Base-by-base conservation (phyloP, 2,888 invertebrate genomes). In the Ichneumoninae sp. region DNA sequence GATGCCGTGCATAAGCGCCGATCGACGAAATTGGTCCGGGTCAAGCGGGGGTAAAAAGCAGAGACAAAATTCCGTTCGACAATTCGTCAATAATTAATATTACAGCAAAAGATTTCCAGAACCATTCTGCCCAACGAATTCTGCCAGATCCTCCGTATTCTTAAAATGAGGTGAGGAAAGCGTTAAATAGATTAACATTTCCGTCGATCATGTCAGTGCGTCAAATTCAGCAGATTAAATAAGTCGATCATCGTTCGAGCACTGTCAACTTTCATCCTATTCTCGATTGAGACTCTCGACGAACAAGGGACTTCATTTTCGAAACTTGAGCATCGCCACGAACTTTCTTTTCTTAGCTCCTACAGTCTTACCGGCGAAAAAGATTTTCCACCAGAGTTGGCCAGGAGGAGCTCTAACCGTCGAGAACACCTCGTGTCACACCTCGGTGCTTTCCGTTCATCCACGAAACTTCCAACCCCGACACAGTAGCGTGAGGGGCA, bases 251-350 rank as follows among this genome's bases (percentile, higher is more conserved):
- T 40, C 40, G n/a, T 40, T 22, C 33, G 33, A 60, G 30, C 22
- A 63, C 52, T 63, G 40, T 40, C 6, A 26, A 54, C 44, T 83
- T 22, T 47, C 68, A 54, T 60, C 47, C 30, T 30, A n/a, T 63
- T 77, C 26, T 44, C 63, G 44, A 65, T 78, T 78, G 63, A 81
- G 81, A 65, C 52, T 63, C 77, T 63, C 36, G 81, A 77, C 3
- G 3, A 26, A 2, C 63, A 77, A 74, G 26, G 22, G 30, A 83
- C 76, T 81, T 68, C 44, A 26, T 33, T 63, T 68, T 63, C 13
- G 10, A 40, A 8, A 71, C 47, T 33, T 30, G 30, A 44, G 68
- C 80, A 83, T 81, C 47, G 80, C 52, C 60, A 63, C 66, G 70
- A 52, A 16, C 68, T 73, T 79, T 65, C 26, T 75, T 66, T 70